A percentile compares a stretch with the other conserved stretches of the same genome.
phyloP scores from a whole-genome alignment of 2,113 vertebrate genomes.

The Tragulus kanchil region DNA sequence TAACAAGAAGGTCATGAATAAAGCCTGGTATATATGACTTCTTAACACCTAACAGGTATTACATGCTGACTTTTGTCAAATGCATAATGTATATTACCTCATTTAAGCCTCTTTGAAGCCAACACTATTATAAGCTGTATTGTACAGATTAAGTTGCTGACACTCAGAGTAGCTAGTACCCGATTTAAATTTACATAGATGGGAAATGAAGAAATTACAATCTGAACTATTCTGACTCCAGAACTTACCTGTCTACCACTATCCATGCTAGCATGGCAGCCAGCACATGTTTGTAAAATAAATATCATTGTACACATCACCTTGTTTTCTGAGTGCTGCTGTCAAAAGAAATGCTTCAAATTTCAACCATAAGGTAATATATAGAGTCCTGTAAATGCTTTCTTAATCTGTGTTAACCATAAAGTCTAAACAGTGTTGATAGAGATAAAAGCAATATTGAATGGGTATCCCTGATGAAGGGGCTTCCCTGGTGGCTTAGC shows the following conservation, averaged over 20 bases:
- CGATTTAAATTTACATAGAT: background rate
- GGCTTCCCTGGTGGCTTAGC: background rate
- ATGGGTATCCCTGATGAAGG: background rate
- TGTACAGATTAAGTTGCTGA: background rate
- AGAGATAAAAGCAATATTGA: slow-evolving; percentile 40
- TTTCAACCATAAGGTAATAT: background rate
- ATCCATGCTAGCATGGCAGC: background rate
- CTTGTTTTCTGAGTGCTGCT: background rate
- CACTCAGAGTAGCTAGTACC: background rate
- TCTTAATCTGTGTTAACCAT: background rate
- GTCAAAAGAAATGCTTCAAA: slow-evolving; percentile 57
- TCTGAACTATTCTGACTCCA: background rate
- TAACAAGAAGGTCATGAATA: background rate
- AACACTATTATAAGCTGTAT: background rate
- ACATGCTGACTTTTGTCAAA: background rate
- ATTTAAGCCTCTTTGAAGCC: slow-evolving; percentile 4
- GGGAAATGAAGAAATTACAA: background rate
- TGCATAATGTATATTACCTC: background rate
- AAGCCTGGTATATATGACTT: background rate
- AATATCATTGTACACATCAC: background rate
- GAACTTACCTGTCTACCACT: background rate
- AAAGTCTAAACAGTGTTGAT: background rate
- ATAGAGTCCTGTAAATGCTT: background rate
- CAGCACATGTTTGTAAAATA: background rate
- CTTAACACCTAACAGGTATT: background rate